Evolutionary conservation across 2,888 invertebrate genomes (phyloP).

Genomic region (Tenthredo scrophulariae): DNA sequence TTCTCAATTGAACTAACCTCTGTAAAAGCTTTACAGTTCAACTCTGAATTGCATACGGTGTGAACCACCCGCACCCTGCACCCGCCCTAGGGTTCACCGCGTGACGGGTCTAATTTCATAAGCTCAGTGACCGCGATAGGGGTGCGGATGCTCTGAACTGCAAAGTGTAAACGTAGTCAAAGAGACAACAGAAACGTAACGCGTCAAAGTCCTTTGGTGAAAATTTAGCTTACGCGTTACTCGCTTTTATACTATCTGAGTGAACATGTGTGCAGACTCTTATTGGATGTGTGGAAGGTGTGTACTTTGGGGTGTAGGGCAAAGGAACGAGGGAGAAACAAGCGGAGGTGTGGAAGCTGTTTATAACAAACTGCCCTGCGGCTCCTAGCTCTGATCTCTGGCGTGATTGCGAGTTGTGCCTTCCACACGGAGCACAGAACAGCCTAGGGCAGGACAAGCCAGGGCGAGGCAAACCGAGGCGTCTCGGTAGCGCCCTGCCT

Average conservation of each 20-base stretch:
- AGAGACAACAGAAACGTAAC: neutral
- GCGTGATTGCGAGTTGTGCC: slow-evolving; percentile 60
- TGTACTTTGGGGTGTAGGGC: slow-evolving; percentile 30
- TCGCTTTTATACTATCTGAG: neutral
- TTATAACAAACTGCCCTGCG: slow-evolving; percentile 75
- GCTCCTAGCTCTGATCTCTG: slow-evolving; percentile 71
- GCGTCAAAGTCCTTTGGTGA: neutral
- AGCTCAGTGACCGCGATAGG: slow-evolving; percentile 52
- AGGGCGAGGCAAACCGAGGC: slow-evolving; percentile 64
- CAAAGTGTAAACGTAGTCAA: slow-evolving; percentile 33
- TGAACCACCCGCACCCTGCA: neutral
- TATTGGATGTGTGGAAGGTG: slow-evolving; percentile 19
- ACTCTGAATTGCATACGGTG: slow-evolving; percentile 12
- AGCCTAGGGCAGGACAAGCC: slow-evolving; percentile 57
- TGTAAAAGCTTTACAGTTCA: neutral
- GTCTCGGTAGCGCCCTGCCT: slow-evolving; percentile 63
- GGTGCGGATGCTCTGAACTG: neutral
- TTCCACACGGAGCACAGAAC: slow-evolving; percentile 63
- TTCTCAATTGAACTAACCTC: slow-evolving; percentile 44
- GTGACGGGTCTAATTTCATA: slow-evolving; percentile 48
- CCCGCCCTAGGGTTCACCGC: slow-evolving; percentile 3
- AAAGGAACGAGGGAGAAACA: slow-evolving; percentile 52
- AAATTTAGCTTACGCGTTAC: slow-evolving; percentile 2
- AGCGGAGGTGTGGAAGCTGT: slow-evolving; percentile 64
- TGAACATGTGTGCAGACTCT: neutral